phyloP scores from a whole-genome alignment of 2,888 invertebrate species.

The Caenorhabditis macrosperma region DNA sequence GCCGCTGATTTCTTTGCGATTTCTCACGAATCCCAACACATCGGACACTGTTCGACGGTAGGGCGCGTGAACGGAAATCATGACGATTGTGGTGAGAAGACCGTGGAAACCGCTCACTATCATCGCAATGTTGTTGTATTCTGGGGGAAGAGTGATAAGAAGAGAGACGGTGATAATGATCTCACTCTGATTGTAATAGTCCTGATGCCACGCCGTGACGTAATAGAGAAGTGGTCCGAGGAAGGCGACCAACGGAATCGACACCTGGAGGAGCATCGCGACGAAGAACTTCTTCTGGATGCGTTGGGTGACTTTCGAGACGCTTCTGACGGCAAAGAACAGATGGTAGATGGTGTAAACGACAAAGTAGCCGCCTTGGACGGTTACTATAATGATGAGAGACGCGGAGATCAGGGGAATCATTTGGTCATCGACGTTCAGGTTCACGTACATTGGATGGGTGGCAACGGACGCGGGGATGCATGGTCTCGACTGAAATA shows the following conservation, averaged over 20 bases:
- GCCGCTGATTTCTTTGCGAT: too few relatives aligned
- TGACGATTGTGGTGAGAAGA: constrained; percentile 12
- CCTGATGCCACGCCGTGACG: background rate
- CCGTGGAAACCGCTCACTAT: constrained; percentile 17
- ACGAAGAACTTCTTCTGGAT: constrained; percentile 23
- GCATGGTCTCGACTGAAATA: constrained; percentile 1
- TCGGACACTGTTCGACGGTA: constrained; percentile 3
- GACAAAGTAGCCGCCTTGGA: constrained; percentile 14
- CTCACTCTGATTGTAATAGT: constrained; percentile 22
- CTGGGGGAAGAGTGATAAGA: background rate
- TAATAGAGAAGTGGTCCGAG: background rate
- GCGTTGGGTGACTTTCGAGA: constrained; percentile 1
- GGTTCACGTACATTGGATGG: background rate
- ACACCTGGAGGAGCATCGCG: constrained; percentile 6
- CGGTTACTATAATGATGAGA: background rate
- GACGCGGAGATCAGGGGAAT: background rate
- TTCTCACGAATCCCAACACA: constrained; percentile 2
- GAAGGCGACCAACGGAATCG: background rate
- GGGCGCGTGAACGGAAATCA: constrained; percentile 24
- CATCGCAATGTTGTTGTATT: constrained; percentile 22
- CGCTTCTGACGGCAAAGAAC: background rate
- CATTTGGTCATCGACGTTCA: background rate
- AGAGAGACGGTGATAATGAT: too few relatives aligned
- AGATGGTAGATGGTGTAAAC: constrained; percentile 2
- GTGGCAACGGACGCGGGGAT: background rate